Base-by-base conservation (phyloP, 2,797 vertebrate species). In the Paramormyrops hopkinsi region DNA sequence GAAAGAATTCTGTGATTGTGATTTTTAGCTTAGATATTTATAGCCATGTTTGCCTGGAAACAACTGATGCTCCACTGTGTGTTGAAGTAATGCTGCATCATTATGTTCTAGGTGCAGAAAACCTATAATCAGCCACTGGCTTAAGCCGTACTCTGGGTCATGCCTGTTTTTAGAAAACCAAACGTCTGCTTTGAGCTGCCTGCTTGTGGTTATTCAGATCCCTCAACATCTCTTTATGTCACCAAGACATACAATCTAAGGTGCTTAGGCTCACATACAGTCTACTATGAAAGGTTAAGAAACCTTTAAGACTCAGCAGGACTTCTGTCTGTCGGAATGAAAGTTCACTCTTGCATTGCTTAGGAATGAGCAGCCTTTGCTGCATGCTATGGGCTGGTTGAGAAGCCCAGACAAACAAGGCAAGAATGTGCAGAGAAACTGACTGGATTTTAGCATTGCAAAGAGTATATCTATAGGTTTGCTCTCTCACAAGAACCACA, bases 151-250 rank as follows among this genome's bases (percentile, higher is more conserved):
- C 25, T 56, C 50, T 86, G 51, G 25, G 50, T 86, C 85, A 54
- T 54, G 85, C 51, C 53, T 86, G 85, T 86, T 86, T 86, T 86
- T 86, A 86, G 85, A 54, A 56, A 54, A 37, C 85, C 25, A 37
- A 33, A 37, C 25, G 4, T 86, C n/a, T 29, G 50, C 11, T 54
- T 59, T 86, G 50, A 37, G 51, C 50, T 54, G 17, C 51, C 54
- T 6, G 14, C 25, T 37, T 51, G 51, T 56, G 53, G 51, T 56
- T 56, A 33, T 41, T 86, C 4, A 54, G 85, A 86, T 54, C 25
- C 25, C 14, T 54, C 29, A 29, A 9, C n/a, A 51, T 86, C 50
- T 4, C 25, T 29, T 86, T 51, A 51, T 85, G 22, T 25, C n/a
- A 8, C 3, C 1, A 85, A 50, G 84, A 14, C 9, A 37, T 14